Base-by-base conservation (phyloP, 2,797 vertebrate genomes). In the Thripadectes ignobilis region DNA sequence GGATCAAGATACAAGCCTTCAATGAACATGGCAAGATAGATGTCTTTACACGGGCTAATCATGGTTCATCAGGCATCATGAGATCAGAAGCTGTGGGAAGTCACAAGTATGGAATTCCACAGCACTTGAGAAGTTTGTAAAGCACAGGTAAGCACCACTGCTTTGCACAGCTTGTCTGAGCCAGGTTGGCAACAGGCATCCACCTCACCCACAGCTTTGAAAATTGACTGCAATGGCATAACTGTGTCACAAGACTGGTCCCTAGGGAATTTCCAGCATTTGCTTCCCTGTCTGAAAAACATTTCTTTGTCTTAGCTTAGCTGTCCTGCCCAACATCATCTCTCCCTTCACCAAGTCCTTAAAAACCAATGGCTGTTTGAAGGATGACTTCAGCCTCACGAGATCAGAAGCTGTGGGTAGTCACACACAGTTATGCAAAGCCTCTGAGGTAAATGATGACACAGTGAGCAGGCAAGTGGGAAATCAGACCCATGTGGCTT, bases 371-470 rank as follows among this genome's bases (percentile, higher is more conserved):
- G 77, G 87, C 69, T 93, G 48, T 69, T 81, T 76, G 74, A 84
- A 76, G 71, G 79, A 90, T 96, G 85, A 95, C 88, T 96, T 95
- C 94, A 96, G 83, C 59, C 79, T 91, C 91, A 95, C 14, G 24
- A 93, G 94, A 90, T 94, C 85, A 88, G 91, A 80, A 80, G 46
- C 57, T 94, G 77, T 93, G 95, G 82, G 66, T 85, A 95, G 96
- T 95, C 92, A 89, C 87, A 82, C 79, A 84, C 82, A 92, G 66
- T 71, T 76, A 92, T 55, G 12, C 22, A 49, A 95, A 94, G 79
- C 73, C 65, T 96, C 92, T 94, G 96, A 97, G 97, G 72, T 54
- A 96, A 95, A 95, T 0, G 15, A 14, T 54, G 96, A 88, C 48
- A 81, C 59, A 95, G 34, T 1, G 7, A 90, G 66, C 45, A 84